Percentiles rank a stretch among this genome's conserved stretches.
phyloP scores from a whole-genome alignment of 2,888 invertebrate genomes.

The Eurytoma californica region DNA sequence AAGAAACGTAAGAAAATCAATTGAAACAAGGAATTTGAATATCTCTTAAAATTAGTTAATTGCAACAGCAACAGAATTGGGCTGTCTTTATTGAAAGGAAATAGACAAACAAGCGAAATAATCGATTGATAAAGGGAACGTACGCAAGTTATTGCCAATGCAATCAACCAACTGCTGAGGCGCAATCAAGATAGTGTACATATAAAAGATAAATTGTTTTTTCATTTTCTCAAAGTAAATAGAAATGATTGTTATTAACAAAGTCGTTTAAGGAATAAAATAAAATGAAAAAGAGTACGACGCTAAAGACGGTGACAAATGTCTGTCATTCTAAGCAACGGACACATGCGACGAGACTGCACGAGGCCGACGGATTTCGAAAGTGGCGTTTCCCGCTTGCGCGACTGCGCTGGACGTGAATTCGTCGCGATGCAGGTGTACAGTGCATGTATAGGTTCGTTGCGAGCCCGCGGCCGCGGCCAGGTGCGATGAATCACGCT shows the following conservation, averaged over 20 bases:
- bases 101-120: too few relatives aligned
- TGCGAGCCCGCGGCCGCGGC: slow-evolving; percentile 3
- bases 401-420: background rate
- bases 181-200: slow-evolving; percentile 25
- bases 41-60: too few relatives aligned
- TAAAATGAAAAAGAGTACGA: too few relatives aligned
- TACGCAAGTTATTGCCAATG: background rate
- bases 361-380: slow-evolving; percentile 14
- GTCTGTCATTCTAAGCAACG: too few relatives aligned
- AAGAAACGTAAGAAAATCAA: too few relatives aligned
- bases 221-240: background rate
- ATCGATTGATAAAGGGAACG: slow-evolving; percentile 3
- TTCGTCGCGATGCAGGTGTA: too few relatives aligned
- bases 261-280: background rate
- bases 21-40: too few relatives aligned
- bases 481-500: slow-evolving; percentile 50
- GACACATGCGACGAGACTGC: too few relatives aligned
- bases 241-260: background rate
- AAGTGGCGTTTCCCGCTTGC: slow-evolving; percentile 20
- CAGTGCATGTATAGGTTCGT: too few relatives aligned
- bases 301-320: too few relatives aligned
- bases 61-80: too few relatives aligned
- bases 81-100: too few relatives aligned
- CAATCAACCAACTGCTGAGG: slow-evolving; percentile 41
- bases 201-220: slow-evolving; percentile 14